A percentile compares a stretch with the other conserved stretches of the same genome.
phyloP scores from a whole-genome alignment of 1,140 invertebrate species.

The Fopius arisanus region DNA sequence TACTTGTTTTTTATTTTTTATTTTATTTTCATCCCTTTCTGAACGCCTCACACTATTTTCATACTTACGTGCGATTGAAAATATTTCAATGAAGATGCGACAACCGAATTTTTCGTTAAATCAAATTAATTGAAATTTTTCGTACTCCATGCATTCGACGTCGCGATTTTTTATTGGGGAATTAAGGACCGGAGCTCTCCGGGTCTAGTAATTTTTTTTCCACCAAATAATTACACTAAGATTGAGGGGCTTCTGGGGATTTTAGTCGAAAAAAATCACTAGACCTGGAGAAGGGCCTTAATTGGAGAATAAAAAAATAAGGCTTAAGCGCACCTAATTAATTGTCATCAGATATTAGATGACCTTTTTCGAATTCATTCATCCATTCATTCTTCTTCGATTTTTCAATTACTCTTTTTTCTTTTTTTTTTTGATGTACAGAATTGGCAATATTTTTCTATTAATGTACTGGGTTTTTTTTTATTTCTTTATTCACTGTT shows the following conservation, averaged over 20 bases:
- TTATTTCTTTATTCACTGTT: slow-evolving; percentile 15
- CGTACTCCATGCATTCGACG: too few relatives aligned
- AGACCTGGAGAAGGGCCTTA: too few relatives aligned
- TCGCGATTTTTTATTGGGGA: too few relatives aligned
- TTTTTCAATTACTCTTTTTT: background rate
- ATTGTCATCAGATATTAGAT: background rate
- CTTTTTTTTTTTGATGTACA: slow-evolving; percentile 20
- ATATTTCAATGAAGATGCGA: background rate
- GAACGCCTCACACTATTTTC: background rate
- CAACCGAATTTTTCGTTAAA: background rate
- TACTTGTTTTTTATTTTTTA: slow-evolving; percentile 17
- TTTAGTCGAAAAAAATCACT: too few relatives aligned
- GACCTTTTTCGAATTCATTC: background rate
- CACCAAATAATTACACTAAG: too few relatives aligned
- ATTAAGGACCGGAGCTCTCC: too few relatives aligned
- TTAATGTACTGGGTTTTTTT: background rate
- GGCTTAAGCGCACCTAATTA: background rate
- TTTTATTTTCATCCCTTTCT: background rate
- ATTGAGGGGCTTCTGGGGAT: too few relatives aligned
- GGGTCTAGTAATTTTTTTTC: too few relatives aligned
- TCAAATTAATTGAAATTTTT: too few relatives aligned
- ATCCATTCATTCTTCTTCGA: background rate
- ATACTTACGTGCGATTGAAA: background rate
- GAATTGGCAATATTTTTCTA: background rate
- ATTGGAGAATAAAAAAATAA: too few relatives aligned